phyloP scores from a whole-genome alignment of 2,113 vertebrate species.

The Dendrocopos noguchii region DNA sequence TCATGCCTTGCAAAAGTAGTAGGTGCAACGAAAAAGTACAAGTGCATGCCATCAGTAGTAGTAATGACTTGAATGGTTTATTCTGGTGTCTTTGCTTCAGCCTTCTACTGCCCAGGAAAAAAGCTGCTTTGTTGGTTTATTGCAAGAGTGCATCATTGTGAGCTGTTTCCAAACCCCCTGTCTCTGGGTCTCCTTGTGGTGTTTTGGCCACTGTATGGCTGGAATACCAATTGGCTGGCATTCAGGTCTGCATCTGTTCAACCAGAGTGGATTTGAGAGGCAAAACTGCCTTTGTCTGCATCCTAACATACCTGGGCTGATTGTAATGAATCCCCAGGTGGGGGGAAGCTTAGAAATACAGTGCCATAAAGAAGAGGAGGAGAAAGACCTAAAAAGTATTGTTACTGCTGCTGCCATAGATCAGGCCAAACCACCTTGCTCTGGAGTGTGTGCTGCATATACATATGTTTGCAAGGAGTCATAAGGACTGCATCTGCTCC shows the following conservation, averaged over 20 bases:
- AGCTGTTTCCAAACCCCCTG: neutral
- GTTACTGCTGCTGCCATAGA: neutral
- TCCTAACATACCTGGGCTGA: neutral
- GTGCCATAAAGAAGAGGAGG: neutral
- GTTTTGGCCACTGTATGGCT: neutral
- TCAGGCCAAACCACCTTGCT: neutral
- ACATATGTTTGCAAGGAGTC: neutral
- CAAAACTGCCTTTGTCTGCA: neutral
- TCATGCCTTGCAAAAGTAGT: neutral
- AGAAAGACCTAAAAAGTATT: neutral
- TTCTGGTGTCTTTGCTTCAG: neutral
- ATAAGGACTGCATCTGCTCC: neutral
- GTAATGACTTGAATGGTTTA: neutral
- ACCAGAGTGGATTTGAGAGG: neutral
- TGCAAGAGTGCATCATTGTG: neutral
- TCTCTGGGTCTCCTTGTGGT: accelerated
- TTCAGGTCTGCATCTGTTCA: neutral
- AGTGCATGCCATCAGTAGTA: neutral
- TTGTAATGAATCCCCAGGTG: neutral
- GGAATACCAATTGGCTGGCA: neutral
- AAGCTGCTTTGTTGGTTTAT: neutral
- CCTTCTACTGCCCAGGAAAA: neutral
- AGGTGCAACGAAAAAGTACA: neutral
- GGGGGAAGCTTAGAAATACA: neutral
- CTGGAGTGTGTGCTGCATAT: accelerated